Conservation (phyloP, 2,797 vertebrate species). For the Squalus acanthias region DNA sequence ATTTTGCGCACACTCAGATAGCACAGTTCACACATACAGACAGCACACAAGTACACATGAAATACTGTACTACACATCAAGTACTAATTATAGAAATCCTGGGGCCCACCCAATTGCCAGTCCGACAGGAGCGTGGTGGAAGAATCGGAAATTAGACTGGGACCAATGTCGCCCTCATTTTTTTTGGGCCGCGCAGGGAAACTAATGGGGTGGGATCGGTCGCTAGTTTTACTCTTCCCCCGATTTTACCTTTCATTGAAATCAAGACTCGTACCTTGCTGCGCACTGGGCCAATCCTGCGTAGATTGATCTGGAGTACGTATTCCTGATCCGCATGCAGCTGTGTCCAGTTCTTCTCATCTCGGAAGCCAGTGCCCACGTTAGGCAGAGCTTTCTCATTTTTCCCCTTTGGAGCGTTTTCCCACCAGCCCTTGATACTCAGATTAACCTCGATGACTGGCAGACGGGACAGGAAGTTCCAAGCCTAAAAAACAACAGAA, state of each 20-base stretch:
- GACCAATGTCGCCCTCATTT: neutral
- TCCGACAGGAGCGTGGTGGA: neutral
- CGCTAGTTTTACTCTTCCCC: neutral
- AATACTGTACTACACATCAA: neutral
- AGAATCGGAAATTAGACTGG: neutral
- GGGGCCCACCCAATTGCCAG: neutral
- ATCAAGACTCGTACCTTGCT: constrained; percentile 65
- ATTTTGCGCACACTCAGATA: neutral
- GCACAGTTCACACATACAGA: neutral
- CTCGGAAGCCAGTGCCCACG: constrained; percentile 55
- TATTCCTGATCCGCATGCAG: constrained; percentile 92
- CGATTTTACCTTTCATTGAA: neutral
- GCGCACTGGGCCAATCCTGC: constrained; percentile 66
- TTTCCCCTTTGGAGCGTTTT: constrained; percentile 60
- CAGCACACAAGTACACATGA: neutral
- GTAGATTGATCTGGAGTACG: constrained; percentile 82
- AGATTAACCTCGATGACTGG: constrained; percentile 76
- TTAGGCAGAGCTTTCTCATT: constrained; percentile 63
- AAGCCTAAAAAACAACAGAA: constrained; percentile 60
- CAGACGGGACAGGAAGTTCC: constrained; percentile 81
- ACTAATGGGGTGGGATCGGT: neutral
- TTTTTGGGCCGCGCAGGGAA: neutral
- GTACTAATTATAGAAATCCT: neutral
- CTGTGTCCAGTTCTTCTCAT: constrained; percentile 72
- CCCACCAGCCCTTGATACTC: constrained; percentile 84